These are phyloP conservation scores for Peribatodes rhomboidaria DNA, from an alignment of 2,888 invertebrate genomes.

Conservation along the genomic window DNA sequence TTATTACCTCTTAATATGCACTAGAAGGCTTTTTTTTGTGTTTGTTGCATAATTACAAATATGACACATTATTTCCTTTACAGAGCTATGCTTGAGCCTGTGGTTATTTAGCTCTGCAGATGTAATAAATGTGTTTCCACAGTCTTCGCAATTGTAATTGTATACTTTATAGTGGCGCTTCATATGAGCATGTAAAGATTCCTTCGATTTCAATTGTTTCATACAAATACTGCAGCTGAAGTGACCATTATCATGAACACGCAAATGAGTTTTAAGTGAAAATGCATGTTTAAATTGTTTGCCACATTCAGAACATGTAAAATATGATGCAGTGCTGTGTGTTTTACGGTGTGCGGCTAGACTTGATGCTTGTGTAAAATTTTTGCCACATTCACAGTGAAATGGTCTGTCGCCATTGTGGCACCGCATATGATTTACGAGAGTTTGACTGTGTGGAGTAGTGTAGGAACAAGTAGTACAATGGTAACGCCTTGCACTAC, in stretches of 20 bases:
- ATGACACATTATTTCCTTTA: constrained; percentile 72
- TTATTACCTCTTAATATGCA: constrained; percentile 76
- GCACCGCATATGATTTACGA: constrained; percentile 78
- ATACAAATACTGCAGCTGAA: constrained; percentile 74
- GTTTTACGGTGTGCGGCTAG: constrained; percentile 76
- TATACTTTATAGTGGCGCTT: constrained; percentile 77
- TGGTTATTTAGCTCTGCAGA: constrained; percentile 79
- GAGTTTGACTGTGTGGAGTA: constrained; percentile 79
- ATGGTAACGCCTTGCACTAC: constrained; percentile 70
- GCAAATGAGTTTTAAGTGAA: constrained; percentile 73
- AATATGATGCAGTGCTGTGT: constrained; percentile 72
- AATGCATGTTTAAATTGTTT: constrained; percentile 83
- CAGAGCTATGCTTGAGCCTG: constrained; percentile 68
- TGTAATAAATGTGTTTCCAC: constrained; percentile 80
- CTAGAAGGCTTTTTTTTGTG: constrained; percentile 72
- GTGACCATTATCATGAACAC: constrained; percentile 72
- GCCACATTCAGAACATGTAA: constrained; percentile 77
- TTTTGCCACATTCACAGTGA: constrained; percentile 78
- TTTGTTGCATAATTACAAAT: constrained; percentile 78
- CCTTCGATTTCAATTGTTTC: constrained; percentile 75
- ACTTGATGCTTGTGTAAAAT: constrained; percentile 78
- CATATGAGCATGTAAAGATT: constrained; percentile 73
- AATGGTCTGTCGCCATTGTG: constrained; percentile 81
- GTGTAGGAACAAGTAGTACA: constrained; percentile 77
- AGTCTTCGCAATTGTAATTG: constrained; percentile 81